A percentile compares a stretch with the other conserved stretches of the same genome.
phyloP scores from a whole-genome alignment of 2,888 invertebrate species.

The Lamellibrachia columna region DNA sequence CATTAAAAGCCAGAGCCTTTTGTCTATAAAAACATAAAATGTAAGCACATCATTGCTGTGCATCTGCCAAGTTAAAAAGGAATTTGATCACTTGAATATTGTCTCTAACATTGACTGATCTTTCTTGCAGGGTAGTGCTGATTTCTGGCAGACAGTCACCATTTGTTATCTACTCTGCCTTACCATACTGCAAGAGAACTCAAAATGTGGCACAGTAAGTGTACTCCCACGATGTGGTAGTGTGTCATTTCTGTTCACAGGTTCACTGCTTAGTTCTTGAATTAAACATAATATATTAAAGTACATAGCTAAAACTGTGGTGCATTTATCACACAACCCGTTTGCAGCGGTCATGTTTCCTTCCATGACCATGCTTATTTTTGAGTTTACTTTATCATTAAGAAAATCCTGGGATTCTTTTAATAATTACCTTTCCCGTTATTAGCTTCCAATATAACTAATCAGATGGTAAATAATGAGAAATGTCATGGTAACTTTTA shows the following conservation, averaged over 20 bases:
- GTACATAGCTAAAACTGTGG: too few relatives aligned
- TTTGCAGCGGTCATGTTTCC: not conserved
- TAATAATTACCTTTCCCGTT: not conserved
- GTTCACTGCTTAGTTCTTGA: too few relatives aligned
- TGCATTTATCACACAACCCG: not conserved
- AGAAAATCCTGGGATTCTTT: not conserved
- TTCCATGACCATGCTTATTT: not conserved
- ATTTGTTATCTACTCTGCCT: constrained; percentile 85
- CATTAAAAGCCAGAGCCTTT: not conserved
- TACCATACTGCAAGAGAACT: constrained; percentile 78
- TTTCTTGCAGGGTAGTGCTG: constrained; percentile 75
- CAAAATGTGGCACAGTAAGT: constrained; percentile 18
- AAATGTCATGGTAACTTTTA: too few relatives aligned
- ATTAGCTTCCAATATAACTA: not conserved
- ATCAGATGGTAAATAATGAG: too few relatives aligned
- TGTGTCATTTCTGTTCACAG: too few relatives aligned
- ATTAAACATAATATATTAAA: too few relatives aligned
- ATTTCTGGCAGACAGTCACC: constrained; percentile 80
- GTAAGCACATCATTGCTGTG: not conserved
- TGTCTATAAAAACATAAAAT: not conserved
- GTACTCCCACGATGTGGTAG: not conserved
- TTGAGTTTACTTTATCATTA: not conserved
- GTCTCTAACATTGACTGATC: not conserved
- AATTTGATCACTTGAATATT: not conserved
- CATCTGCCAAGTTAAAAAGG: not conserved